phyloP scores from a whole-genome alignment of 2,113 vertebrate genomes.

The Bujurquina vittata region DNA sequence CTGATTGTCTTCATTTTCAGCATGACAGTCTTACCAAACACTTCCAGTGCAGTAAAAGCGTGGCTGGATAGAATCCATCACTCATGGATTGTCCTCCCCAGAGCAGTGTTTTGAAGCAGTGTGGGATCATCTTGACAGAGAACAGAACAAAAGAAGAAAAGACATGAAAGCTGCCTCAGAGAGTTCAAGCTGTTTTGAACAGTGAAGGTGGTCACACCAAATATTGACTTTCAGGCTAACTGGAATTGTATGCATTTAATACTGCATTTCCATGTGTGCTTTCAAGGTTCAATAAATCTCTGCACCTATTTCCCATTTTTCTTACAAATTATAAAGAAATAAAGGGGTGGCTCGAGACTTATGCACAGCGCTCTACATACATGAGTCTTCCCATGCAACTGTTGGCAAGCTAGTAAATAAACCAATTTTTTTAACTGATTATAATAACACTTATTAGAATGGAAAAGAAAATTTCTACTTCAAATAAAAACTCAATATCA shows the following conservation, averaged over 20 bases:
- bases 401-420: background rate
- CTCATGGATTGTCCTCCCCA: background rate
- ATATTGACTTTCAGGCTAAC: too few relatives aligned
- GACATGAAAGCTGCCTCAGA: background rate
- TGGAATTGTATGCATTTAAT: background rate
- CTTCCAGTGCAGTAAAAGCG: background rate
- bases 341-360: background rate
- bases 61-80: background rate
- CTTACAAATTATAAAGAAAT: background rate
- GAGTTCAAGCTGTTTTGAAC: background rate
- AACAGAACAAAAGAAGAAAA: background rate
- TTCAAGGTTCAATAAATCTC: background rate
- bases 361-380: background rate
- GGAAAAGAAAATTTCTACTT: background rate
- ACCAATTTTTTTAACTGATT: background rate
- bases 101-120: background rate
- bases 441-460: background rate
- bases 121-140: background rate
- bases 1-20: background rate
- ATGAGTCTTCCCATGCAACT: background rate
- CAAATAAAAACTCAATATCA: background rate
- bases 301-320: background rate
- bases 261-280: background rate
- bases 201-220: background rate
- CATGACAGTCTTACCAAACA: background rate